Conservation (phyloP, 2,797 vertebrate genomes). For the Serranus cabrilla region DNA sequence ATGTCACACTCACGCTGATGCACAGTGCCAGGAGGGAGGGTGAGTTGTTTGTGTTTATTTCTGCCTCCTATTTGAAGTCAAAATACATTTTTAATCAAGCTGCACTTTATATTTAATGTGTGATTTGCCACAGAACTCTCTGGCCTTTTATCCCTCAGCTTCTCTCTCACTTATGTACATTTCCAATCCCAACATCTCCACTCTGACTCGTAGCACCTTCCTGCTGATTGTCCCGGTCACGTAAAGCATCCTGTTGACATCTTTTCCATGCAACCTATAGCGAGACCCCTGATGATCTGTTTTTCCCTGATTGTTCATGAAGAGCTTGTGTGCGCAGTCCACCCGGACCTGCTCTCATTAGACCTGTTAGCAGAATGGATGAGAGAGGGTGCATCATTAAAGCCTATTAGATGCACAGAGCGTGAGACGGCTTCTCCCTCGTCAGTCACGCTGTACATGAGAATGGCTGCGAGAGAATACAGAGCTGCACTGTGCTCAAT, state of each 20-base stretch:
- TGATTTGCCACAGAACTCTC: background rate
- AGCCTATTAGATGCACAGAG: conserved; percentile 70
- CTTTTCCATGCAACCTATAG: conserved; percentile 50
- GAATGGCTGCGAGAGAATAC: conserved; percentile 29
- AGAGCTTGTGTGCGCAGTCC: conserved; percentile 27
- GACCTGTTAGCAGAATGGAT: conserved; percentile 52
- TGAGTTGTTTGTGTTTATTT: conserved; percentile 34
- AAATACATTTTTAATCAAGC: conserved; percentile 5
- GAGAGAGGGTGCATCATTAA: conserved; percentile 66
- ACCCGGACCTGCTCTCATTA: conserved; percentile 65
- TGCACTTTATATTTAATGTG: background rate
- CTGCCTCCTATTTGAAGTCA: conserved; percentile 7
- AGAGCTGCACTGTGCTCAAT: conserved; percentile 59
- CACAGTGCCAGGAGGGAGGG: conserved; percentile 20
- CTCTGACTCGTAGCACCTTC: conserved; percentile 39
- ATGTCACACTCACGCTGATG: conserved; percentile 46
- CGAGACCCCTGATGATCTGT: conserved; percentile 33
- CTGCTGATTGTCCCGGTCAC: conserved; percentile 48
- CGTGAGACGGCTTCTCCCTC: conserved; percentile 52
- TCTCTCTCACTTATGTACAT: background rate
- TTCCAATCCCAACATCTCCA: conserved; percentile 4
- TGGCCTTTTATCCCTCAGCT: background rate
- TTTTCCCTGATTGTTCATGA: conserved; percentile 32
- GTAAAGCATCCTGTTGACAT: conserved; percentile 50
- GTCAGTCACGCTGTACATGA: conserved; percentile 44